Evolutionary conservation across 2,888 invertebrate species (phyloP), one percentile per base, ranked within the genome.

Genomic region (Eupithecia tripunctaria): DNA sequence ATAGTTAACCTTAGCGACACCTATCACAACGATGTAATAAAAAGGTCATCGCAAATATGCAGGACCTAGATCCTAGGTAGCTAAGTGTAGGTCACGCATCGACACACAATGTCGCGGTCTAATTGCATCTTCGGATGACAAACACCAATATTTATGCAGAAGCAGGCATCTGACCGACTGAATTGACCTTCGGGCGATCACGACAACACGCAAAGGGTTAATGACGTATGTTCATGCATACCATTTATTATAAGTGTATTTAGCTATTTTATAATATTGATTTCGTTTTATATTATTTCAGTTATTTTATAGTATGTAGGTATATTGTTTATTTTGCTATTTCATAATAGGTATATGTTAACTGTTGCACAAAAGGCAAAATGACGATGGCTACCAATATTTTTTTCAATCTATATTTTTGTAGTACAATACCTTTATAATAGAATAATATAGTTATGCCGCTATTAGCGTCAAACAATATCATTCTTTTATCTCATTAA

Each of bases 31-130:
- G n/a, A n/a, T 64, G 1, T 15, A 12, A 41, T 64, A 38, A 64
- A 63, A 68, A 68, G 41, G 68, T 62, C 62, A 68, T 60, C 18
- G 21, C 56, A 36, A 70, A 60, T 29, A 71, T 59, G 65, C 59
- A 66, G 71, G 67, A 63, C 70, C 71, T 62, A 71, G 65, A 68
- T 67, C 47, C n/a, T 32, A 47, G 41, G 51, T 63, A 59, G 25
- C 8, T 32, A 64, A 72, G 79, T 85, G 81, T 80, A 79, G 83
- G 83, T 83, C 82, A 85, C 73, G 79, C 78, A 82, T 56, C 67
- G 38, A 29, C n/a, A 56, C 80, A 84, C 80, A 75, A 81, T 82
- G 64, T 64, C 25, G 38, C 78, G 75, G 77, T 82, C 81, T 87
- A 84, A 86, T 86, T 81, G 81, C 80, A 76, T 76, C 29, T 63